phyloP scores from a whole-genome alignment of 1,140 invertebrate species.

The Drosophila virilis region DNA sequence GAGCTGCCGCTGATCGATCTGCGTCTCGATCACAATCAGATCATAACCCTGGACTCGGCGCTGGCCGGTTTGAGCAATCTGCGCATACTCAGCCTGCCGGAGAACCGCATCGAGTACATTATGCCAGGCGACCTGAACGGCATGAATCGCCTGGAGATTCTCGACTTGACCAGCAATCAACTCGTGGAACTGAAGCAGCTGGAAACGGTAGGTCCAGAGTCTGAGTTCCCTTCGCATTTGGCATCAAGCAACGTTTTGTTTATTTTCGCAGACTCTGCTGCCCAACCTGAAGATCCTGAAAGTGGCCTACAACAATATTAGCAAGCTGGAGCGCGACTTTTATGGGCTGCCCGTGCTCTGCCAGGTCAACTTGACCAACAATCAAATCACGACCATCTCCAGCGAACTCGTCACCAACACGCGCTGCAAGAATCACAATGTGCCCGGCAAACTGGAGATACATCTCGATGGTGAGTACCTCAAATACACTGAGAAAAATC shows the following conservation, averaged over 20 bases:
- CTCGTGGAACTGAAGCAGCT: slow-evolving; percentile 91
- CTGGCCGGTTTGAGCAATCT: slow-evolving; percentile 90
- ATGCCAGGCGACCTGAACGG: slow-evolving; percentile 90
- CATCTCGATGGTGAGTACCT: slow-evolving; percentile 89
- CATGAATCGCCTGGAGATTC: slow-evolving; percentile 88
- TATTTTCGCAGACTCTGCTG: slow-evolving; percentile 88
- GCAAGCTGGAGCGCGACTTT: slow-evolving; percentile 90
- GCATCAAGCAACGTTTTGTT: background rate
- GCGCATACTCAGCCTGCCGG: slow-evolving; percentile 89
- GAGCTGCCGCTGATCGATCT: slow-evolving; percentile 90
- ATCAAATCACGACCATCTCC: slow-evolving; percentile 89
- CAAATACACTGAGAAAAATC: no score
- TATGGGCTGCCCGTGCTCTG: slow-evolving; percentile 91
- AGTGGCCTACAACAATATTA: slow-evolving; percentile 90
- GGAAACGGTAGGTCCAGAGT: slow-evolving; percentile 87
- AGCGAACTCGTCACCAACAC: slow-evolving; percentile 91
- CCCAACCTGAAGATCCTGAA: slow-evolving; percentile 90
- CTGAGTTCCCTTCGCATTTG: background rate
- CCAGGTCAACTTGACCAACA: slow-evolving; percentile 90
- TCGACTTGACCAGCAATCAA: slow-evolving; percentile 91
- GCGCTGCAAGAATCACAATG: slow-evolving; percentile 90
- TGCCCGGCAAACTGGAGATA: slow-evolving; percentile 90
- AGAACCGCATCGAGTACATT: slow-evolving; percentile 89
- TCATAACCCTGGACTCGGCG: slow-evolving; percentile 89
- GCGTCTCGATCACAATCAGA: slow-evolving; percentile 89